Evolutionary conservation across 2,888 invertebrate genomes (phyloP), one percentile per base, ranked within the genome.

Genomic region (Luperina nickerlii): DNA sequence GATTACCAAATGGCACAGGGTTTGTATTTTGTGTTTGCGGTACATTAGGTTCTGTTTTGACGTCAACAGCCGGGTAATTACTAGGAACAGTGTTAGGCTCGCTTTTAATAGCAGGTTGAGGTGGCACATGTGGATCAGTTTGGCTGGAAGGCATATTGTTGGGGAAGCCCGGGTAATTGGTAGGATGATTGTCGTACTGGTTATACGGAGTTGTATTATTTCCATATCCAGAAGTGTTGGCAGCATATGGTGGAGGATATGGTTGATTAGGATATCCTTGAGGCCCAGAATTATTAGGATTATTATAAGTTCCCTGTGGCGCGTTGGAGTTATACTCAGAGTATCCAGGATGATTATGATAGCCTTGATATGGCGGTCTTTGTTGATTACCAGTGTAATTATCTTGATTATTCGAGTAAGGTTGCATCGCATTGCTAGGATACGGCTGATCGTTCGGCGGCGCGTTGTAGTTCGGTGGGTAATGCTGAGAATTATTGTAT

Each of bases 391-490:
- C 91, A 76, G 88, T 90, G 79, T 94, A 96, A 71, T 91, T 92
- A 62, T 95, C 95, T 88, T 94, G 95, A 79, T 93, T 95, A 76
- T 92, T 93, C 27, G 93, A 89, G 84, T 94, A 96, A 0, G 96
- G 94, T 82, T 94, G 94, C 54, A 95, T 86, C 11, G 95, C 91
- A 82, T 93, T 96, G 32, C 90, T 91, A 38, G 95, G 90, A 85
- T 94, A 96, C 0, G 94, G 86, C 73, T 92, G 94, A 75, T 94
- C 94, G 42, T 85, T 92, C 5, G 94, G 78, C 65, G 94, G 89
- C 0, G 94, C 88, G 71, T 91, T 96, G 75, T 93, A 96, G 77
- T 93, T 95, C 18, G 95, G 92, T 67, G 95, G 95, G 88, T 93
- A 96, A 70, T 94, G 94, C 86, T 94, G 95, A 76, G 92, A 75